Percentiles rank a stretch among this genome's conserved stretches.
These are phyloP conservation scores for Bombus sibiricus DNA, from an alignment of 1,140 invertebrate genomes.

Conservation along the genomic window DNA sequence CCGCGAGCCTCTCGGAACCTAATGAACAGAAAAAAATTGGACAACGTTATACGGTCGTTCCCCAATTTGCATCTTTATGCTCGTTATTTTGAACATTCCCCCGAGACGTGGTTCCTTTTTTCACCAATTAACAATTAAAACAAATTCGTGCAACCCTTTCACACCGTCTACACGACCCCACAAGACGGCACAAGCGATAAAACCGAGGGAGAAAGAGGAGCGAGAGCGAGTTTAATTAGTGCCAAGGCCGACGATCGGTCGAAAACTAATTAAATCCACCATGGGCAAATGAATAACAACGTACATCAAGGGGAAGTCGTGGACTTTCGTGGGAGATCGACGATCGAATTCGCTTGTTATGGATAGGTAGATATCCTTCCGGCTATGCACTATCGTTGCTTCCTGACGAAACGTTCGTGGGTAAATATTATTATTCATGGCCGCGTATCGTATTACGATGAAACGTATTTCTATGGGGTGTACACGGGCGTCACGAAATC, in stretches of 20 bases:
- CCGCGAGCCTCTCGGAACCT: too few relatives aligned
- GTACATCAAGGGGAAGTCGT: neutral
- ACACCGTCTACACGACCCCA: too few relatives aligned
- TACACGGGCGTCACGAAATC: neutral
- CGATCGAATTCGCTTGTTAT: neutral
- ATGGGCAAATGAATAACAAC: neutral
- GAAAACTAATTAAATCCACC: conserved; percentile 31
- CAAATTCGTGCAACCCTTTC: neutral
- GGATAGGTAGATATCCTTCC: too few relatives aligned
- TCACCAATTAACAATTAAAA: conserved; percentile 11
- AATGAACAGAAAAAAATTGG: neutral
- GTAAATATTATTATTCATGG: conserved; percentile 71
- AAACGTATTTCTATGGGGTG: conserved; percentile 24
- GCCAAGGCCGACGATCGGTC: neutral
- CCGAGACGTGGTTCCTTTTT: neutral
- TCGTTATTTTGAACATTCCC: neutral
- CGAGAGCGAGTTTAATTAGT: conserved; percentile 15
- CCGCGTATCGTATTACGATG: conserved; percentile 59
- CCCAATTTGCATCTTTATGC: neutral
- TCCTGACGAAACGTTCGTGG: neutral
- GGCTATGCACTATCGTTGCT: neutral
- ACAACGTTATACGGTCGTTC: neutral
- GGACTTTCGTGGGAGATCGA: neutral
- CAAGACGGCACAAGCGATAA: neutral
- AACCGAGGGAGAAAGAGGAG: neutral